Evolutionary conservation across 2,113 vertebrate species (phyloP).

Genomic region (Eidolon helvum): DNA sequence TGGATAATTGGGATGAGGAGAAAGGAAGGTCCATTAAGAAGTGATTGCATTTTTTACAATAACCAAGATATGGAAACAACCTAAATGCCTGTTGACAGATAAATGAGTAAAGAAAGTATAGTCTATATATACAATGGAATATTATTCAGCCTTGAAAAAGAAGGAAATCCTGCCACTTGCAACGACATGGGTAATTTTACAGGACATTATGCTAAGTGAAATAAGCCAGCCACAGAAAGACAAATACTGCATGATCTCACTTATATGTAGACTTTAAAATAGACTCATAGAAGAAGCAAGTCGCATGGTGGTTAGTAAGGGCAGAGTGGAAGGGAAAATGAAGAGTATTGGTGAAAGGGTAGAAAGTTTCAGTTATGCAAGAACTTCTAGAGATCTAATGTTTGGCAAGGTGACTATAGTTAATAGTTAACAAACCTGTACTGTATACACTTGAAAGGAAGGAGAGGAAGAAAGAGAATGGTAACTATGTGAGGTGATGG

Average conservation of each 20-base stretch:
- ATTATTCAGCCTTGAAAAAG: background rate
- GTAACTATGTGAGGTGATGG: background rate
- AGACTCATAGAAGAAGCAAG: background rate
- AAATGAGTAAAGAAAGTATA: background rate
- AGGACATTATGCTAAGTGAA: background rate
- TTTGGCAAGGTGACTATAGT: background rate
- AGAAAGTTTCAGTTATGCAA: background rate
- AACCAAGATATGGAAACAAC: background rate
- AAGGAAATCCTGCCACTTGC: background rate
- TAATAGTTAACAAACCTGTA: background rate
- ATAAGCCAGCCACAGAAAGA: background rate
- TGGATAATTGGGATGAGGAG: background rate
- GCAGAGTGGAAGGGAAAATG: background rate
- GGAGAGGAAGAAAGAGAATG: background rate
- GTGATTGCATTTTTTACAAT: background rate
- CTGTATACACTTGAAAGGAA: background rate
- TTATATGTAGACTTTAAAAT: background rate
- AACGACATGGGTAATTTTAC: background rate
- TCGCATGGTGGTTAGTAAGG: background rate
- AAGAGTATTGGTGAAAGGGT: background rate
- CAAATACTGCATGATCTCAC: background rate
- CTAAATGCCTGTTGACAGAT: background rate
- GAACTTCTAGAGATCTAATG: background rate
- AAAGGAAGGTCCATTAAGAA: background rate
- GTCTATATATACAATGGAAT: background rate